A percentile compares a stretch with the other conserved stretches of the same genome.
These are phyloP conservation scores for Epinephelus awoara DNA, from an alignment of 2,797 vertebrate genomes.

Conservation along the genomic window DNA sequence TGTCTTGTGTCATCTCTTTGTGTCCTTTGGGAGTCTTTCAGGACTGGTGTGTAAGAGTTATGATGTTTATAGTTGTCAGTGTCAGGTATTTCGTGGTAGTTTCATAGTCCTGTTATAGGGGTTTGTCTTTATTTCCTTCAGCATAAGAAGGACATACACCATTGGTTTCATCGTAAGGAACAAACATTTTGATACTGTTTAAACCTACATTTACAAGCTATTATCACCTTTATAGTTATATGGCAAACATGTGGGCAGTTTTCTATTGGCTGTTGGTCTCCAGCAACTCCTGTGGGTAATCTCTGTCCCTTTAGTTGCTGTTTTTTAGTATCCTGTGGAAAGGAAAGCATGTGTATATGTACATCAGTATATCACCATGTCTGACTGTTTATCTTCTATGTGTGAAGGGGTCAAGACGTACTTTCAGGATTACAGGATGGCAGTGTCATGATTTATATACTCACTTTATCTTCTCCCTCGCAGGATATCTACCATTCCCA, in stretches of 20 bases:
- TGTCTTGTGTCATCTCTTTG: too few species aligned
- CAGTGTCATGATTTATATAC: not conserved
- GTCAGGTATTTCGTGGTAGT: not conserved
- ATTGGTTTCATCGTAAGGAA: not conserved
- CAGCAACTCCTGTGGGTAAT: too few species aligned
- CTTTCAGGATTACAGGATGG: not conserved
- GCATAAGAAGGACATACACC: not conserved
- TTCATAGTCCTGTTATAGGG: not conserved
- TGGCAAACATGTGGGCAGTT: too few species aligned
- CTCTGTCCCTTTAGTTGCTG: too few species aligned
- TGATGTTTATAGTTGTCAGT: not conserved
- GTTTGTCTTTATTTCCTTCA: not conserved
- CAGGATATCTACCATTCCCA: slow-evolving; percentile 91
- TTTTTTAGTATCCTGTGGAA: too few species aligned
- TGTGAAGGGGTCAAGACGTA: not conserved
- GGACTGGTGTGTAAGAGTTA: not conserved
- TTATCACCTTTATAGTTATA: too few species aligned
- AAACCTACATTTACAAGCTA: too few species aligned
- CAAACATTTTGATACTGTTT: not conserved
- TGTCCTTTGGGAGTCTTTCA: not conserved
- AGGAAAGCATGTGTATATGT: too few species aligned
- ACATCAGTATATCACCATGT: not conserved
- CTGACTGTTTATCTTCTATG: not conserved
- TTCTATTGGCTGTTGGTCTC: too few species aligned
- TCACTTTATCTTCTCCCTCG: not conserved